Conservation (phyloP, 2,888 invertebrate genomes). For the Griposia aprilina region DNA sequence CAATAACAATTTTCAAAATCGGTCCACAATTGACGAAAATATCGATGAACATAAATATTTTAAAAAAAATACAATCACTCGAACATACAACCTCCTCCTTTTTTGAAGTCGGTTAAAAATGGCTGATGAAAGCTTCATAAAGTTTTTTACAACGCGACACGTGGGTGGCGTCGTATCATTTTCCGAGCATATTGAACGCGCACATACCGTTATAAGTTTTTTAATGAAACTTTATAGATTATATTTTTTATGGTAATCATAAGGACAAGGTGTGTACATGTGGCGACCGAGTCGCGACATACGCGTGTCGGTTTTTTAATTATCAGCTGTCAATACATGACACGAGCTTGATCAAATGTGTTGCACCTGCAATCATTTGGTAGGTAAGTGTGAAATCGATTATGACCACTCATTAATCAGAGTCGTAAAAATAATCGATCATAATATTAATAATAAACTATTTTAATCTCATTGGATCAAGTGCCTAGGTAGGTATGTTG, state of each 20-base stretch:
- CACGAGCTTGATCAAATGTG: constrained; percentile 40
- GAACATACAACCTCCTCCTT: too few relatives aligned
- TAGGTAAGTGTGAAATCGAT: constrained; percentile 40
- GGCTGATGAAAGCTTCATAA: constrained; percentile 21
- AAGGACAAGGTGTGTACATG: constrained; percentile 62
- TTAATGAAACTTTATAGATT: constrained; percentile 57
- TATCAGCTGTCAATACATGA: constrained; percentile 66
- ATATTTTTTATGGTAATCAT: constrained; percentile 52
- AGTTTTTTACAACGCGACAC: constrained; percentile 66
- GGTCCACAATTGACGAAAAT: too few relatives aligned
- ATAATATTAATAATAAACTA: neutral
- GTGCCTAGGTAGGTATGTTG: neutral
- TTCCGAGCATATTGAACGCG: constrained; percentile 76
- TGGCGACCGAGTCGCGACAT: constrained; percentile 64
- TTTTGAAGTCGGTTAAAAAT: neutral
- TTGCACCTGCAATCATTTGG: constrained; percentile 23
- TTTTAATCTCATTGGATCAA: neutral
- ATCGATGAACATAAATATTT: too few relatives aligned
- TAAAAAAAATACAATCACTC: too few relatives aligned
- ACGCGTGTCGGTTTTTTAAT: constrained; percentile 59
- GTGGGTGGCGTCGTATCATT: constrained; percentile 74
- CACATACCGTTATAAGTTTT: constrained; percentile 62
- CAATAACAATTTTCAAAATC: too few relatives aligned
- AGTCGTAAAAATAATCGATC: constrained; percentile 13
- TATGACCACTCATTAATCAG: constrained; percentile 22